A percentile compares a stretch with the other conserved stretches of the same genome.
Conservation (phyloP, 2,888 invertebrate genomes). For the Anorthoa munda region DNA sequence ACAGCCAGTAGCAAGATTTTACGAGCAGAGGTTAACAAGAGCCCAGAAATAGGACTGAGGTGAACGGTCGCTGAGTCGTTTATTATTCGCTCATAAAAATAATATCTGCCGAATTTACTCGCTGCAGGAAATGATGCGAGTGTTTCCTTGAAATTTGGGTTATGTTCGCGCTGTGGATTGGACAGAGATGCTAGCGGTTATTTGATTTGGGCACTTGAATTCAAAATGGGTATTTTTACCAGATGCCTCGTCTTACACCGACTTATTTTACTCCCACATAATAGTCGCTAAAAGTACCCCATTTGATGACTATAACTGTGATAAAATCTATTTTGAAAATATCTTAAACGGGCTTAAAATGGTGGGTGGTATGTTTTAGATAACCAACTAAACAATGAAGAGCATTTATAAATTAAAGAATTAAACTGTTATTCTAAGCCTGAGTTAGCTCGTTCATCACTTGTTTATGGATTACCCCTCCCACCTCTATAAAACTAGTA, state of each 20-base stretch:
- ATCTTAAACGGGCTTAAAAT: too few species aligned
- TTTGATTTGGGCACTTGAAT: neutral
- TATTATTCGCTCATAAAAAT: conserved; percentile 83
- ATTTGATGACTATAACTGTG: neutral
- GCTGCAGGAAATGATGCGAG: conserved; percentile 43
- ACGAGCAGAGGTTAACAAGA: conserved; percentile 72
- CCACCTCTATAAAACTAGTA: conserved; percentile 13
- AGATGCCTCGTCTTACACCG: neutral
- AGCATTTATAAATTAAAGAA: neutral
- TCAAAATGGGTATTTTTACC: neutral
- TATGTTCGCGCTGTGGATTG: conserved; percentile 22
- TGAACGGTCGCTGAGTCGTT: conserved; percentile 78
- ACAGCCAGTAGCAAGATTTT: conserved; percentile 69
- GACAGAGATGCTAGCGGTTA: neutral
- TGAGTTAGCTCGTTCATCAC: conserved; percentile 1
- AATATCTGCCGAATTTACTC: conserved; percentile 67
- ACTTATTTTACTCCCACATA: neutral
- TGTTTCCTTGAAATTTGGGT: conserved; percentile 58
- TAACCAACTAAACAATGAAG: neutral
- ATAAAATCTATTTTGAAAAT: neutral
- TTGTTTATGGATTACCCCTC: neutral
- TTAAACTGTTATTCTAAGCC: neutral
- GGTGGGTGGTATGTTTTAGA: too few species aligned
- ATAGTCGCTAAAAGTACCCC: too few species aligned
- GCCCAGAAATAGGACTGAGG: conserved; percentile 76